Evolutionary conservation across 1,140 invertebrate species (phyloP), one percentile per base, ranked within the genome.

Genomic region (Rhagoletis pomonella): DNA sequence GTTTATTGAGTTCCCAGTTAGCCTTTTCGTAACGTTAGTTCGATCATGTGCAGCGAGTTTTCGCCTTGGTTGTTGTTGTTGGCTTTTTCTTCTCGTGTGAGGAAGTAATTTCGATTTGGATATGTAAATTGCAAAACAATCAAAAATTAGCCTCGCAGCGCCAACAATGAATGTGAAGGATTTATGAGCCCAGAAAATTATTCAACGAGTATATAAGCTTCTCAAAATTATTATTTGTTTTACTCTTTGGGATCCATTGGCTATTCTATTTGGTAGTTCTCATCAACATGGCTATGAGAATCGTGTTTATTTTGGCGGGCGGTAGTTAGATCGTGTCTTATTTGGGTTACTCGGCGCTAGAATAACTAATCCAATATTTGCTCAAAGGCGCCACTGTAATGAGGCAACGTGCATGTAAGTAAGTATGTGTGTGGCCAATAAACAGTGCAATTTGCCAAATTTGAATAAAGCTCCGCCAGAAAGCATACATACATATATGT

Each of bases 41-140:
- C 84, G 84, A 88, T 86, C 87, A 88, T 88, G 87, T 88, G 67
- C 84, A 87, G 77, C 62, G 60, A 64, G 39, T 87, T 85, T 77
- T 1, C 0, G 12, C 4, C 50, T 14, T 77, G 6, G 44, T 77
- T 81, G 47, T 19, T 81, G 47, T 29, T 58, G 73, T 55, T 29
- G 29, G 29, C 29, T 29, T 29, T 29, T 81, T 7, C 42, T 62
- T 6, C 59, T 88, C 87, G 87, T 88, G 87, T 88, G 87, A 88
- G 87, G 87, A 88, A 88, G 86, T 87, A 88, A 88, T 88, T 88
- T 86, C 47, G 10, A 55, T 81, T 81, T 55, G 73, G 62, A 88
- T 88, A 88, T 87, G 87, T 88, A 86, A 88, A 88, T 88, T 88
- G 87, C 67, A 39, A 88, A 88, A 87, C 85, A 88, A 88, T 88